Conservation (phyloP, 2,797 vertebrate species). For the Protonibea diacanthus region DNA sequence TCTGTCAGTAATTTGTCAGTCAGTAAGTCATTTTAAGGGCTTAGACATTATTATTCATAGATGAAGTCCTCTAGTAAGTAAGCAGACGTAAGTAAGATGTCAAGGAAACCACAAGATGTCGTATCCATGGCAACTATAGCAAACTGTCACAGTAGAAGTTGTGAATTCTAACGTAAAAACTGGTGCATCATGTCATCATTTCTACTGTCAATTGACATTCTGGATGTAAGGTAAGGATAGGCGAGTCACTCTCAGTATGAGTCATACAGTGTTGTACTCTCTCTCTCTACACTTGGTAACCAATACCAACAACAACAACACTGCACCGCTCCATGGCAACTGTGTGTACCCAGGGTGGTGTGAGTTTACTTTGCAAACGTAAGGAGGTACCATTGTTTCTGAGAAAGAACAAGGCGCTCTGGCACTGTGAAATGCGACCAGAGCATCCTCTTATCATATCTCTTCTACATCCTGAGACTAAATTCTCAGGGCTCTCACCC, state of each 20-base stretch:
- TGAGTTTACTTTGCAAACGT: constrained; percentile 49
- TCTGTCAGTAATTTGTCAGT: constrained; percentile 8
- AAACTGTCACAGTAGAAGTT: constrained; percentile 1
- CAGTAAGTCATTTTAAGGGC: neutral
- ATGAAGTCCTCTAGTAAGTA: neutral
- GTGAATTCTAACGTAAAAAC: neutral
- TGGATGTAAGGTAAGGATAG: neutral
- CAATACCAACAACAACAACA: constrained; percentile 50
- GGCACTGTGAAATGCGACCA: constrained; percentile 1
- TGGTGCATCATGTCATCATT: constrained; percentile 2
- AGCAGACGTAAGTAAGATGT: neutral
- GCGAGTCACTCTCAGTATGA: constrained; percentile 52
- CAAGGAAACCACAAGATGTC: neutral
- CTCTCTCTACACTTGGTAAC: constrained; percentile 45
- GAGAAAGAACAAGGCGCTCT: neutral
- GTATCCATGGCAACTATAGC: constrained; percentile 33
- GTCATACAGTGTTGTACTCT: constrained; percentile 43
- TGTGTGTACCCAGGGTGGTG: constrained; percentile 35
- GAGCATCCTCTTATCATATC: constrained; percentile 47
- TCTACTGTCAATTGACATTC: neutral
- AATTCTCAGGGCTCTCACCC: constrained; percentile 23
- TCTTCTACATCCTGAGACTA: constrained; percentile 30
- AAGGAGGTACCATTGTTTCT: constrained; percentile 10
- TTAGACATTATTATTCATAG: constrained; percentile 1
- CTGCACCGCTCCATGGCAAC: constrained; percentile 58